Evolutionary conservation across 2,113 vertebrate genomes (phyloP), one percentile per base, ranked within the genome.

Genomic region (Riparia riparia): DNA sequence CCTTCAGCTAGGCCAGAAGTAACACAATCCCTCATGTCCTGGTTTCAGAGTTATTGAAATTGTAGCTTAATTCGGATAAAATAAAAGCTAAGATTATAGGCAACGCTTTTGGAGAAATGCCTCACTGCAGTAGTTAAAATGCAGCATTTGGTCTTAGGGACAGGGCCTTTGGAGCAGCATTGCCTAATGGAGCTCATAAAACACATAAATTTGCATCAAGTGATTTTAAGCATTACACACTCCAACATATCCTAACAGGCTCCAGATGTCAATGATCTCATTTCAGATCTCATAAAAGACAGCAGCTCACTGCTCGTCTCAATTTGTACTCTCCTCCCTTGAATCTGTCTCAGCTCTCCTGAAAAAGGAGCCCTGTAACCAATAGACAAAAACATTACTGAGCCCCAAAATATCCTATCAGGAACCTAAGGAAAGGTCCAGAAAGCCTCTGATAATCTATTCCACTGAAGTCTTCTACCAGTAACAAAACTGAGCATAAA

Each of bases 181-280:
- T 89, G 89, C 82, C 72, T 58, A 50, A 49, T 2, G 66, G 42
- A 80, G 47, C 54, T 85, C 34, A 58, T 14, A 24, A 44, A 88
- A 37, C 45, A 34, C 24, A 12, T 5, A 50, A 13, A 82, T 94
- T 72, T 90, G 41, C 51, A 95, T 34, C 34, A 51, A 82, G 70
- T 50, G 50, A 73, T 47, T 57, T 60, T 2, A 18, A 70, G 76
- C 34, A 74, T 63, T 47, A 44, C 7, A 3, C 29, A 66, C 57
- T 61, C 45, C 45, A 84, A 61, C 74, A 50, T 34, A 86, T 90
- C 91, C 91, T 68, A 87, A 79, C 78, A 79, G 78, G 82, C 79
- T 87, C 87, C 87, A 93, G 85, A 94, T 82, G 87, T 69, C 85
- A 84, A 16, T 68, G 79, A 65, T 34, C 82, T 95, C 91, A 92